These are phyloP conservation scores for Pachypanchax playfairii DNA, from an alignment of 2,113 vertebrate species.

Conservation along the genomic window DNA sequence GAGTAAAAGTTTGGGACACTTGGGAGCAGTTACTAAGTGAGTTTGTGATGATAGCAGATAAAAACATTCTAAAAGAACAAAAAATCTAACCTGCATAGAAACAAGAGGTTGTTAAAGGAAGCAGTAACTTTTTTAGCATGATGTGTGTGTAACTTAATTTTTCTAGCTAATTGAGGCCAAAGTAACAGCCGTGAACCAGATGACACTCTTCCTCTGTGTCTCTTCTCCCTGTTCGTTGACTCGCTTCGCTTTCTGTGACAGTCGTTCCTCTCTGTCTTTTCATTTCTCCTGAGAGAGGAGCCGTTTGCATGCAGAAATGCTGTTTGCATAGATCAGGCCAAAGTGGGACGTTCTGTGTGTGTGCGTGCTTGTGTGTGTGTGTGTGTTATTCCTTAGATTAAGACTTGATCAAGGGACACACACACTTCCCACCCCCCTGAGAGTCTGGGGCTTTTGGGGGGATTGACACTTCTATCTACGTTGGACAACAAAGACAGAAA, in stretches of 20 bases:
- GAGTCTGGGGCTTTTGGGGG: constrained; percentile 24
- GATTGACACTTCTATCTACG: constrained; percentile 39
- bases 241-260: constrained; percentile 1
- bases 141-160: background rate
- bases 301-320: constrained; percentile 69
- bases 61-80: too few species aligned
- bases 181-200: constrained; percentile 2
- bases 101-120: too few species aligned
- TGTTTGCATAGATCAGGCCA: constrained; percentile 70
- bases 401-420: constrained; percentile 64
- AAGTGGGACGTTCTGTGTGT: constrained; percentile 59
- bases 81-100: too few species aligned
- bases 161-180: background rate
- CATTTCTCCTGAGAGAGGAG: constrained; percentile 31
- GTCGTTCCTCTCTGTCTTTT: constrained; percentile 8
- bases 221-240: background rate
- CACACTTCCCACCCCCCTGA: constrained; percentile 37
- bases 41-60: too few species aligned
- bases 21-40: too few species aligned
- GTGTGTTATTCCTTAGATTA: constrained; percentile 55
- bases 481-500: constrained; percentile 63
- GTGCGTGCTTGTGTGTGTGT: constrained; percentile 39
- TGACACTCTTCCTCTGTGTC: background rate
- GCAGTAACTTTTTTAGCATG: too few species aligned
- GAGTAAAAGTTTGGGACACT: too few species aligned